Evolutionary conservation across 2,888 invertebrate genomes (phyloP), one percentile per base, ranked within the genome.

Genomic region (Zhuqinia jingwanae): DNA sequence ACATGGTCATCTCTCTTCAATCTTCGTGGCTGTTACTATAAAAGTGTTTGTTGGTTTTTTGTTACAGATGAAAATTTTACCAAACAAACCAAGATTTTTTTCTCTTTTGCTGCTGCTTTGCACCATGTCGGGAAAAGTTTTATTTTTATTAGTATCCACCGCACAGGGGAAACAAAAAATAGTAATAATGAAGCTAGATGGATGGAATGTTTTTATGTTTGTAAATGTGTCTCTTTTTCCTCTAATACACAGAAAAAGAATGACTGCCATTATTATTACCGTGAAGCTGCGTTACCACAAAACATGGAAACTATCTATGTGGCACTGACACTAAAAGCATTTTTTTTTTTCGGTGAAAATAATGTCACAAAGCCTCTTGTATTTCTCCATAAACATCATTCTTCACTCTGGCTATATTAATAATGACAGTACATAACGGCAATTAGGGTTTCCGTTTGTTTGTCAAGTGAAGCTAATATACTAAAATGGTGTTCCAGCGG

Each of bases 361-460:
- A 88, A 88, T 88, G 89, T 88, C 89, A 84, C 86, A 45, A 87
- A 87, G 78, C 79, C 85, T 36, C n/a, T 30, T 78, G 60, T 50
- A 30, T 56, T 58, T 77, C 45, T 83, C 87, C 80, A 70, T 83
- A 86, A 89, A 90, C 90, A 90, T 89, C 90, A 85, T 90, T 90
- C 88, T 87, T 89, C 89, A 89, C 84, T 90, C 87, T 83, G 78
- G 83, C 82, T 70, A 70, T 65, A 83, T 75, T 85, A 87, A 77
- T 85, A 78, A 88, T 82, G 81, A 82, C 73, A 79, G 80, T 83
- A 81, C 87, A 88, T 75, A 60, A 85, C 68, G 85, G 85, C 88
- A 90, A 90, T 89, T 89, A 89, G 88, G 86, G 84, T 87, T 88
- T 84, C 79, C 84, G 79, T 82, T 82, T 76, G 76, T 83, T 42